Percentiles rank a stretch among this genome's conserved stretches.
Conservation (phyloP, 2,797 vertebrate genomes). For the Crypturellus tataupa region DNA sequence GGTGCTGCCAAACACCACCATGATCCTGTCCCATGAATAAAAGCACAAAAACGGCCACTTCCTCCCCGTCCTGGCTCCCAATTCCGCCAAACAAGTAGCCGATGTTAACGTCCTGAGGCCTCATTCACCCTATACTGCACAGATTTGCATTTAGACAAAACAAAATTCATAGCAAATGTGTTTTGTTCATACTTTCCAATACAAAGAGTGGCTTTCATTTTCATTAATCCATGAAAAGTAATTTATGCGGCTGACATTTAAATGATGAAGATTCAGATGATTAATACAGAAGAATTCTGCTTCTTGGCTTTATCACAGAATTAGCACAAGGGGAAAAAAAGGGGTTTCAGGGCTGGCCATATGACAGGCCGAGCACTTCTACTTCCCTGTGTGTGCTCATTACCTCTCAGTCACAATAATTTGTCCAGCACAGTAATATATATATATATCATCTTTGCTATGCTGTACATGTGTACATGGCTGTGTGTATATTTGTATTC, state of each 20-base stretch:
- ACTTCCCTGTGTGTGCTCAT: background rate
- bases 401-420: background rate
- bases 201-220: background rate
- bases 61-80: background rate
- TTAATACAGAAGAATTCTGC: background rate
- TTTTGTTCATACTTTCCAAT: background rate
- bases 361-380: conserved; percentile 28
- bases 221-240: background rate
- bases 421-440: background rate
- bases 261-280: conserved; percentile 2
- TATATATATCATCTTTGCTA: background rate
- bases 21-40: background rate
- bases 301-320: conserved; percentile 8
- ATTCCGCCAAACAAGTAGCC: background rate
- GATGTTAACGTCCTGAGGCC: background rate
- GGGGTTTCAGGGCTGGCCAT: background rate
- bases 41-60: rapidly evolving
- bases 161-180: background rate
- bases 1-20: background rate
- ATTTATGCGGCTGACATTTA: conserved; percentile 10
- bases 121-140: background rate
- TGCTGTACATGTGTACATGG: background rate
- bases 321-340: background rate
- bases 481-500: background rate
- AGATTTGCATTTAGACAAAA: background rate